phyloP scores from a whole-genome alignment of 1,140 invertebrate species.

The Apis dorsata region DNA sequence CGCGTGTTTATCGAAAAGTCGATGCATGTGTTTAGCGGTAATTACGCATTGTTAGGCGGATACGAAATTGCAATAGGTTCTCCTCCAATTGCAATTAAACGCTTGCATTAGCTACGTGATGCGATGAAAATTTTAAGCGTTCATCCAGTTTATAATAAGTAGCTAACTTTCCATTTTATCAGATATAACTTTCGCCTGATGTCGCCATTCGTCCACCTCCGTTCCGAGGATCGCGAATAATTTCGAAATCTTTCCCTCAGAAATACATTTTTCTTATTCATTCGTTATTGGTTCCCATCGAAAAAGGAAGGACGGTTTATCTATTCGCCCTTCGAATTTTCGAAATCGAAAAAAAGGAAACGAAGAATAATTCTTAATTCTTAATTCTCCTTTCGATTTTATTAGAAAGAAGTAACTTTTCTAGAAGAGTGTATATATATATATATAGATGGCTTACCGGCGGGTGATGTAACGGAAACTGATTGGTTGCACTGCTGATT shows the following conservation, averaged over 20 bases:
- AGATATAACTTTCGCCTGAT: background rate
- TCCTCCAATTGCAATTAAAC: constrained; percentile 45
- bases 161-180: constrained; percentile 28
- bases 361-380: too few relatives aligned
- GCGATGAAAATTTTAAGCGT: constrained; percentile 43
- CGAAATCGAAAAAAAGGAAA: too few relatives aligned
- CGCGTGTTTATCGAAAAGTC: constrained; percentile 60
- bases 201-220: background rate
- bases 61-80: constrained; percentile 37
- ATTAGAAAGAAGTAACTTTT: too few relatives aligned
- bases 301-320: too few relatives aligned
- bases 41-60: constrained; percentile 57
- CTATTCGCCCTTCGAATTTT: too few relatives aligned
- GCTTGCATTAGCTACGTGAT: constrained; percentile 28
- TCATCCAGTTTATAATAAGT: constrained; percentile 32
- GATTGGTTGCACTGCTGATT: constrained; percentile 69
- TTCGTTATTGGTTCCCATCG: too few relatives aligned
- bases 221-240: background rate
- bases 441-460: constrained; percentile 63
- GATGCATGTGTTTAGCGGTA: constrained; percentile 58
- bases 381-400: too few relatives aligned
- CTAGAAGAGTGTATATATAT: too few relatives aligned
- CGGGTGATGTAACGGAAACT: constrained; percentile 70
- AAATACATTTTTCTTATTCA: too few relatives aligned
- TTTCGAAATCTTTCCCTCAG: background rate